These are phyloP conservation scores for Cheilosia impressa DNA, from an alignment of 2,888 invertebrate species.

Conservation along the genomic window DNA sequence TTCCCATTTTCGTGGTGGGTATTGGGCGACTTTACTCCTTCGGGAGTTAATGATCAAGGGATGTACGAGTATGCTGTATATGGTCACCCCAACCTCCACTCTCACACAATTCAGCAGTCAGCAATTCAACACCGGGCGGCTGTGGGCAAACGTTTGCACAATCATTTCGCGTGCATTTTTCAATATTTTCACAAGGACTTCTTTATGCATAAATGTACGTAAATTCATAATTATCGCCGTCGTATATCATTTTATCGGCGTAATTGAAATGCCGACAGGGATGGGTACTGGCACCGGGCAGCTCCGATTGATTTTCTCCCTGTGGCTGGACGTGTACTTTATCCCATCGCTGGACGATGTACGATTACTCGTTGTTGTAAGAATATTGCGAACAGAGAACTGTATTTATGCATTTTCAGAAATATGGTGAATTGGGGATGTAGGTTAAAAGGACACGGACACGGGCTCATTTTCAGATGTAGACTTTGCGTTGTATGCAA, in stretches of 20 bases:
- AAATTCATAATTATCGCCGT: conserved; percentile 32
- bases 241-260: conserved; percentile 31
- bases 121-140: conserved; percentile 1
- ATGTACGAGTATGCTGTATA: neutral
- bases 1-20: neutral
- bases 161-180: conserved; percentile 27
- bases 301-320: conserved; percentile 19
- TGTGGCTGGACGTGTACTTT: neutral
- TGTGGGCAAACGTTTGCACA: conserved; percentile 2
- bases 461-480: conserved; percentile 51
- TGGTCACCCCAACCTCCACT: neutral
- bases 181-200: conserved; percentile 14
- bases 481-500: conserved; percentile 52
- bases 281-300: neutral
- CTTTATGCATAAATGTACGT: neutral
- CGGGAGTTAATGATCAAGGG: conserved; percentile 24
- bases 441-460: conserved; percentile 72
- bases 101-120: conserved; percentile 20
- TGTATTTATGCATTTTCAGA: conserved; percentile 14
- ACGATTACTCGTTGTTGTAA: neutral
- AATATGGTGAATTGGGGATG: conserved; percentile 49
- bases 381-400: conserved; percentile 12
- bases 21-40: neutral
- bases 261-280: conserved; percentile 34
- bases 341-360: neutral